Evolutionary conservation across 2,113 vertebrate species (phyloP).

Genomic region (Prinia subflava): DNA sequence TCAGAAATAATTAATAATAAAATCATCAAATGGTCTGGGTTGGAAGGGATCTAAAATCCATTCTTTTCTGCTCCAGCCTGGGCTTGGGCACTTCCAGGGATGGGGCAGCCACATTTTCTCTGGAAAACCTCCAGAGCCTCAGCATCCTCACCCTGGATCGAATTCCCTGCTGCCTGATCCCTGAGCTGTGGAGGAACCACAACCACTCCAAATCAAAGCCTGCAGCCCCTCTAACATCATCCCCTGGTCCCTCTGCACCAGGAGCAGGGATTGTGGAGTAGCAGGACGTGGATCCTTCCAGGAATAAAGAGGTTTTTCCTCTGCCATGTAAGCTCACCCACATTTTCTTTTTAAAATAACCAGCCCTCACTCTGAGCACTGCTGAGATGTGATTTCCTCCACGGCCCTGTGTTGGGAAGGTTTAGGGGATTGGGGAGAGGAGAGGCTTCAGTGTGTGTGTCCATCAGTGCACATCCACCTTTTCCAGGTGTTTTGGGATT

Average conservation of each 20-base stretch:
- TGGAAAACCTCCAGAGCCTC: not conserved
- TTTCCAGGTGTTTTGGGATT: not conserved
- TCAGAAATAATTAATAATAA: not conserved
- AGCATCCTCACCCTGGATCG: not conserved
- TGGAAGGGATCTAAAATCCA: not conserved
- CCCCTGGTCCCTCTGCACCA: not conserved
- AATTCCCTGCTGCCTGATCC: not conserved
- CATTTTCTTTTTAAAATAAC: not conserved
- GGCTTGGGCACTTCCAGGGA: not conserved
- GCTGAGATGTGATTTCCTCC: not conserved
- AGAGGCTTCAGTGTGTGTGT: not conserved
- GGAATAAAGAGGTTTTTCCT: not conserved
- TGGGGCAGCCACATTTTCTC: not conserved
- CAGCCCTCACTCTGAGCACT: not conserved
- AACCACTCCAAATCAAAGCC: not conserved
- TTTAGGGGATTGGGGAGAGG: not conserved
- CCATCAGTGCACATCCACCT: fast-evolving
- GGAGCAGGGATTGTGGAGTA: fast-evolving
- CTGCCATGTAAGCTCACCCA: not conserved
- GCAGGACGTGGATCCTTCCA: not conserved
- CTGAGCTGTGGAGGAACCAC: not conserved
- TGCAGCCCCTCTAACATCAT: fast-evolving
- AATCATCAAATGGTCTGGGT: not conserved
- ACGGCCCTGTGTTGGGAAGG: fast-evolving
- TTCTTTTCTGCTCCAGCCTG: not conserved